phyloP scores from a whole-genome alignment of 1,140 invertebrate genomes.

The Triops longicaudatus region DNA sequence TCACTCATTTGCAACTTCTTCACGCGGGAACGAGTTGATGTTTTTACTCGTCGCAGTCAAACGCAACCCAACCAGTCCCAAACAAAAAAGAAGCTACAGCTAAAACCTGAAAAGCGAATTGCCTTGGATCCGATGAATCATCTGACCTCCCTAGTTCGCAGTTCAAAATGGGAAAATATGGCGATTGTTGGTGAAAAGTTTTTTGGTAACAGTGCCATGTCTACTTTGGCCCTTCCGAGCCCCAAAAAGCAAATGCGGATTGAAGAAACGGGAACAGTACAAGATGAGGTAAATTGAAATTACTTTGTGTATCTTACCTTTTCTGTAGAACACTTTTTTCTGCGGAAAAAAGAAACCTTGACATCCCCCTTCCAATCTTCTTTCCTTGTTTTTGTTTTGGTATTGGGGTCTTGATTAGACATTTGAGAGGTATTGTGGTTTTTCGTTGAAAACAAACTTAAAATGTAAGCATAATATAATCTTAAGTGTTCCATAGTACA shows the following conservation, averaged over 20 bases:
- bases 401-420: background rate
- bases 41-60: no score
- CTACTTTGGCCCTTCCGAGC: conserved; percentile 23
- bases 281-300: conserved; percentile 19
- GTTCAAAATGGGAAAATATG: conserved; percentile 8
- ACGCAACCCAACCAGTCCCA: no score
- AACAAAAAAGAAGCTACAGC: background rate
- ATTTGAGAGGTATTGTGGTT: no score
- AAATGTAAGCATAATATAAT: no score
- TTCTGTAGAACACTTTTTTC: background rate
- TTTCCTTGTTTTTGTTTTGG: conserved; percentile 15
- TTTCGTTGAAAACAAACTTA: no score
- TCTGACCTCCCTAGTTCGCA: background rate
- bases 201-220: conserved; percentile 23
- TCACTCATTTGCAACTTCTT: no score
- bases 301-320: background rate
- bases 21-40: no score
- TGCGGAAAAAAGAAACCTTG: background rate
- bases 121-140: background rate
- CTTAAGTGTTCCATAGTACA: no score
- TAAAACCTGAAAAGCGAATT: background rate
- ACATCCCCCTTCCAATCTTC: background rate
- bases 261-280: conserved; percentile 25
- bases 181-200: conserved; percentile 20
- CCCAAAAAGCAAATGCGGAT: conserved; percentile 18